These are phyloP conservation scores for Takifugu bimaculatus DNA, from an alignment of 2,113 vertebrate genomes.

Conservation along the genomic window DNA sequence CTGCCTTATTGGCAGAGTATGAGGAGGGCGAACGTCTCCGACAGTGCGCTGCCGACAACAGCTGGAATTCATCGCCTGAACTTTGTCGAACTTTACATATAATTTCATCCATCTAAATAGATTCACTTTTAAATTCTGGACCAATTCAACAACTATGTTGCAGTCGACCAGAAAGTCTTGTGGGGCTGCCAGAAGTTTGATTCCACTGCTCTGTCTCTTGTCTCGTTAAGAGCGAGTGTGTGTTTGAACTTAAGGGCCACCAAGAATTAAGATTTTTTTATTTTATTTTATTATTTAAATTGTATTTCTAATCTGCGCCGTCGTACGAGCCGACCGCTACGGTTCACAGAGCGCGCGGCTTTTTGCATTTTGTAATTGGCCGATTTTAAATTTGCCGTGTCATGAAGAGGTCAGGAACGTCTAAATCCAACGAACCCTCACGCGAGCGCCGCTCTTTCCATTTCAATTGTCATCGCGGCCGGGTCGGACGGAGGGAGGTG, in stretches of 20 bases:
- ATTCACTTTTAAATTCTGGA: not conserved
- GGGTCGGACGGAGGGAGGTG: constrained; percentile 25
- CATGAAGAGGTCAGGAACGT: no score
- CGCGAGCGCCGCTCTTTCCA: no score
- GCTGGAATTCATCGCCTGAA: not conserved
- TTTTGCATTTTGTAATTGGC: no score
- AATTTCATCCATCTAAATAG: constrained; percentile 1
- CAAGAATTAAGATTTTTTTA: no score
- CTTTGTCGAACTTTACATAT: constrained; percentile 1
- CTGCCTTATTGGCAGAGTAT: not conserved
- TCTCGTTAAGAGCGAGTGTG: not conserved
- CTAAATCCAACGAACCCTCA: no score
- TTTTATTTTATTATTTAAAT: no score
- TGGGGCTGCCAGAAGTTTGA: constrained; percentile 1
- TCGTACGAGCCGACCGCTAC: no score
- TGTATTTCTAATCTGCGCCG: no score
- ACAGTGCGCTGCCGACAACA: not conserved
- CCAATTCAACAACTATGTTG: not conserved
- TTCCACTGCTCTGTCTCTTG: constrained; percentile 14
- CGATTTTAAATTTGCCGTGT: no score
- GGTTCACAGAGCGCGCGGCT: no score
- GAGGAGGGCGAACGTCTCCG: not conserved
- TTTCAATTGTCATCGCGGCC: no score
- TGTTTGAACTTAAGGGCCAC: no score
- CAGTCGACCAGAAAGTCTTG: not conserved